Base-by-base conservation (phyloP, 2,888 invertebrate genomes). In the Synergus itoensis region DNA sequence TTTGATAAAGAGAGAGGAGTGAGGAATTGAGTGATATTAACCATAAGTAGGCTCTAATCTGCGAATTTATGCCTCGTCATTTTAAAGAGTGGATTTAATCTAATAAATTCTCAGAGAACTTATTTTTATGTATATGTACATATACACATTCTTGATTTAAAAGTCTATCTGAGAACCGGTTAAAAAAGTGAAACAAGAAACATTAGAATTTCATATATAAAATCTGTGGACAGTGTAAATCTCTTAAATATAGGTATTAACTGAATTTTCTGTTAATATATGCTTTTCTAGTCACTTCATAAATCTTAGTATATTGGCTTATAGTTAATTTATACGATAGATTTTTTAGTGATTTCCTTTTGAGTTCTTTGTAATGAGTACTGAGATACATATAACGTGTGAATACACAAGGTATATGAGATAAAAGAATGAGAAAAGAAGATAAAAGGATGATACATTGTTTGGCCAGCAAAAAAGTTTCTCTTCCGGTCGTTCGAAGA, bases 381-480 rank as follows among this genome's bases (percentile, higher is more conserved):
- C 48, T 73, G 53, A 36, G 36, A 73, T 73, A 73, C 53, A 73
- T 53, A 73, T 40, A 73, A 28, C 53, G 73, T 73, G 73, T 73
- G 73, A 73, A 73, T 73, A 73, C 48, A 73, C 73, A 73, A 48
- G 73, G 16, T 60, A 9, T 69, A n/a, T 69, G 73, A 73, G 73
- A 73, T 73, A 73, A 73, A 41, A 73, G 53, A 73, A 36, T 73
- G 41, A 43, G 21, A 40, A 73, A 73, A 69, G 36, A 73, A 73
- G 73, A 73, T 73, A 73, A 73, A 73, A 73, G 53, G 73, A 73
- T 73, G 73, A 73, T 73, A 73, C 73, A 73, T 53, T 73, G 73
- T 73, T 73, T 73, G 73, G 28, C 53, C 73, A 73, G 73, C 73
- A 73, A 73, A 73, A 73, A 73, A 73, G 48, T 73, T 73, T 73